Evolutionary conservation across 2,113 vertebrate species (phyloP), one percentile per base, ranked within the genome.

Genomic region (Labrus mixtus): DNA sequence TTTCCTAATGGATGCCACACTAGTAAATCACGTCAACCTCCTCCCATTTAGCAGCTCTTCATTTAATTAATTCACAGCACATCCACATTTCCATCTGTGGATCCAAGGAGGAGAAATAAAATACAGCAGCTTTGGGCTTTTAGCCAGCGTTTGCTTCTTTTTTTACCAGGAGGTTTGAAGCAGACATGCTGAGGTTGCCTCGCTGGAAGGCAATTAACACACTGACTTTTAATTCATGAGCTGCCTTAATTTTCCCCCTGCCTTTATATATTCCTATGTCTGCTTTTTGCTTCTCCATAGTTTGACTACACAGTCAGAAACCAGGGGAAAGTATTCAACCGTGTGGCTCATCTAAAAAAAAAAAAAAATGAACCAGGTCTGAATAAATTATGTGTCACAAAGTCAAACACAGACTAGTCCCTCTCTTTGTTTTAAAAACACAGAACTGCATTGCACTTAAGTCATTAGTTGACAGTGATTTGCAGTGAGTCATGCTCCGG

Each of bases 1-100:
- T 68, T 58, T 72, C 20, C 51, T 83, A 78, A 86, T 78, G 76
- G 62, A 86, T 45, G 50, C 53, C 20, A 55, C 63, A 73, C 45
- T 41, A 46, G 66, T 92, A 88, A 91, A 91, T 92, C 85, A 89
- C 13, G 4, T 68, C 82, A 69, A 22, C 68, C 41, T 1, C 16
- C 76, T 71, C 61, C 77, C 76, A 79, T 85, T 85, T 67, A 75
- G 62, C 37, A 23, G 12, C 70, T 84, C 68, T 79, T 61, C 67
- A 23, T 89, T 76, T 82, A 83, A 91, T 90, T 54, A 87, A 76
- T 81, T 85, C 50, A 29, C 81, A 46, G 45, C 51, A 25, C 72
- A 87, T 89, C 73, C 81, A 65, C 86, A 86, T 88, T 65, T 70
- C 70, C 74, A 85, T 87, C 85, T 87, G 80, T 81, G 71, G 50